Percentiles rank a stretch among this genome's conserved stretches.
Evolutionary conservation across 2,888 invertebrate genomes (phyloP).

Genomic region (Heliconius sara): DNA sequence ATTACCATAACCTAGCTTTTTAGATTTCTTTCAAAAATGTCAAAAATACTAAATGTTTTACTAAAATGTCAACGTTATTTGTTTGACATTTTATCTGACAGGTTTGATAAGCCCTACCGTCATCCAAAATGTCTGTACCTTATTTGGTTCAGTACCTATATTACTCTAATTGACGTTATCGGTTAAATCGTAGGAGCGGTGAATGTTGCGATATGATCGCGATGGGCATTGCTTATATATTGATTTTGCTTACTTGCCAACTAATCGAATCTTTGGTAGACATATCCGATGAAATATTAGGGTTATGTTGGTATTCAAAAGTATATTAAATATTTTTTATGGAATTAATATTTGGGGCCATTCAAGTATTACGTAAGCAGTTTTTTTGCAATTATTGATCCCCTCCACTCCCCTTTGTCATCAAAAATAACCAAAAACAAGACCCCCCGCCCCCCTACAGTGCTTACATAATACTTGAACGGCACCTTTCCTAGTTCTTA

Average conservation of each 20-base stretch:
- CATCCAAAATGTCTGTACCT: slow-evolving; percentile 15
- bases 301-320: not conserved
- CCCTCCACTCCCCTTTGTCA: too few relatives aligned
- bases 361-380: too few relatives aligned
- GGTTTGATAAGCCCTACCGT: slow-evolving; percentile 1
- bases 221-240: slow-evolving; percentile 42
- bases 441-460: too few relatives aligned
- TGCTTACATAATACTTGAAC: too few relatives aligned
- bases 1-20: too few relatives aligned
- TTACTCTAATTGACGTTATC: slow-evolving; percentile 44
- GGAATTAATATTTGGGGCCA: not conserved
- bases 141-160: slow-evolving; percentile 24
- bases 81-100: slow-evolving; percentile 6
- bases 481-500: not conserved
- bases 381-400: too few relatives aligned
- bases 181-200: slow-evolving; percentile 36
- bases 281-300: slow-evolving; percentile 8
- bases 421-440: too few relatives aligned
- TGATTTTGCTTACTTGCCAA: slow-evolving; percentile 37
- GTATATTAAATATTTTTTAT: not conserved
- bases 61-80: not conserved
- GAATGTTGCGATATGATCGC: slow-evolving; percentile 45
- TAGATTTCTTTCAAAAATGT: not conserved
- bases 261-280: slow-evolving; percentile 25
- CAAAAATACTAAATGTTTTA: not conserved